phyloP scores from a whole-genome alignment of 2,113 vertebrate genomes.

The Sebastes fasciatus region DNA sequence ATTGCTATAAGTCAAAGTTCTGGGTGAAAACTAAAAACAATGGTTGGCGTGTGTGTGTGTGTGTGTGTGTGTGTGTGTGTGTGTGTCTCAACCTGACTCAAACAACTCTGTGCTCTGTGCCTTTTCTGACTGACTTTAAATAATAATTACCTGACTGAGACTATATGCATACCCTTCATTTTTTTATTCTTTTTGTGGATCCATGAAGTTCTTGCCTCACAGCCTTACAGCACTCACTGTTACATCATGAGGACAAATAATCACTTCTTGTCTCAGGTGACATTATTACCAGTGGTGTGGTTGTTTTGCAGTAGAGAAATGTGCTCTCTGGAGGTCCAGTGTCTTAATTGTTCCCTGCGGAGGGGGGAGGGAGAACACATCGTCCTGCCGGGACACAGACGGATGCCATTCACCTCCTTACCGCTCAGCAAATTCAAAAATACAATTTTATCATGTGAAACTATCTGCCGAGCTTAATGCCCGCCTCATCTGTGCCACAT shows the following conservation, averaged over 20 bases:
- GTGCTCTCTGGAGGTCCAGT: constrained; percentile 39
- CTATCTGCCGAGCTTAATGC: neutral
- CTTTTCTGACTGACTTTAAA: neutral
- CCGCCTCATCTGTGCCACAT: neutral
- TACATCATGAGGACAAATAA: constrained; percentile 62
- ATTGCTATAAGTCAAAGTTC: neutral
- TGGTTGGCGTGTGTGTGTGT: neutral
- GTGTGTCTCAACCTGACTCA: neutral
- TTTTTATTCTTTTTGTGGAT: neutral
- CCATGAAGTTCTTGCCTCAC: neutral
- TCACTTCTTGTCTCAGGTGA: constrained; percentile 59
- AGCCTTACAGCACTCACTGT: neutral
- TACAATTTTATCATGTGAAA: constrained; percentile 18
- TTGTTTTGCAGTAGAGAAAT: constrained; percentile 63
- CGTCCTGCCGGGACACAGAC: constrained; percentile 13
- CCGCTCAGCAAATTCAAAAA: constrained; percentile 15
- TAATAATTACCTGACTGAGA: neutral
- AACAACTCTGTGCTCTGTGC: no score
- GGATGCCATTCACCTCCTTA: constrained; percentile 21
- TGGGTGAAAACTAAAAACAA: neutral
- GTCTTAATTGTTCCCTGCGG: constrained; percentile 71
- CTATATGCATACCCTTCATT: neutral
- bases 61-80: neutral
- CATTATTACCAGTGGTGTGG: constrained; percentile 41
- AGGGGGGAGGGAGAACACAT: constrained; percentile 10